phyloP scores from a whole-genome alignment of 2,113 vertebrate genomes.

The Prunella fulvescens region DNA sequence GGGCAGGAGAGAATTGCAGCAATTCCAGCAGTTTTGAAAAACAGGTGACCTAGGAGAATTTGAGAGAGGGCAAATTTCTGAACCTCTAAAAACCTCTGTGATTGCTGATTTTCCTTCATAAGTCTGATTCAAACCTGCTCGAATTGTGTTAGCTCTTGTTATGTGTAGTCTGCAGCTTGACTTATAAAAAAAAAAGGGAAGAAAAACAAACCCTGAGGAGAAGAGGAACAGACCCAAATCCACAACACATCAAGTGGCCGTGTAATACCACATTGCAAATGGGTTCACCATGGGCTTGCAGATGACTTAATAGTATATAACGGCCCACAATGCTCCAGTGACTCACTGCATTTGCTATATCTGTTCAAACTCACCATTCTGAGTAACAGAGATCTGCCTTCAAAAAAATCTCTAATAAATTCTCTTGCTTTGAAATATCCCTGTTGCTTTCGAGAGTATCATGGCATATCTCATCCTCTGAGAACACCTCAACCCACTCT shows the following conservation, averaged over 20 bases:
- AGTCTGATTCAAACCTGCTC: not conserved
- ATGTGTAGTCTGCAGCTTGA: not conserved
- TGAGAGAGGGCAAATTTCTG: not conserved
- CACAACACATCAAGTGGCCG: not conserved
- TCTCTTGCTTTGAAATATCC: not conserved
- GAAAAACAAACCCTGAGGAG: not conserved
- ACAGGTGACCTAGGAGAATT: not conserved
- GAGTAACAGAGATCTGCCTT: not conserved
- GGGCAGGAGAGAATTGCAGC: not conserved
- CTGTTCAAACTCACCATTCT: slow-evolving; percentile 1
- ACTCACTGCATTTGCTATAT: slow-evolving; percentile 43
- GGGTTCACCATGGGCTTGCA: not conserved
- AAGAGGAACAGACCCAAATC: not conserved
- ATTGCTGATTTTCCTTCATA: not conserved
- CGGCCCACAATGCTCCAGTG: not conserved
- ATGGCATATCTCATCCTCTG: not conserved
- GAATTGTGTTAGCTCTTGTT: not conserved
- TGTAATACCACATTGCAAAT: slow-evolving; percentile 5
- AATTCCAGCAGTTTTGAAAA: not conserved
- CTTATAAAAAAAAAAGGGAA: not conserved
- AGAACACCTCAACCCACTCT: not conserved
- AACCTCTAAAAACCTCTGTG: not conserved
- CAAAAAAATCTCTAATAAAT: slow-evolving; percentile 2
- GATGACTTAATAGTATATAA: slow-evolving; percentile 24
- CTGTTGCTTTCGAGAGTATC: not conserved